Conservation (phyloP, 2,888 invertebrate genomes). For the Bombylius major region DNA sequence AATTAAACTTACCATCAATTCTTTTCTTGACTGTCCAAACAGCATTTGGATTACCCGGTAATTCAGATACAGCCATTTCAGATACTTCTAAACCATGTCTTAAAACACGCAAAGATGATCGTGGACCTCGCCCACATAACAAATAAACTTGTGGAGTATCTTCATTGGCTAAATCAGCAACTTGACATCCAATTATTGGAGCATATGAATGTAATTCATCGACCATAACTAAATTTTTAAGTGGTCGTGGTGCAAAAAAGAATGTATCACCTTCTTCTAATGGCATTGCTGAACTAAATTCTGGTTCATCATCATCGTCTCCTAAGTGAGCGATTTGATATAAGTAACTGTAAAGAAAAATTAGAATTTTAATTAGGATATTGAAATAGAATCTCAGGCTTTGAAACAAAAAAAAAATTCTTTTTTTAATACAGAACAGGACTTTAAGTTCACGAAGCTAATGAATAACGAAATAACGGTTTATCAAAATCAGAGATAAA, state of each 20-base stretch:
- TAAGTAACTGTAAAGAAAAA: constrained; percentile 56
- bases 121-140: constrained; percentile 88
- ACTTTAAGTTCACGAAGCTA: not conserved
- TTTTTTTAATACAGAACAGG: no score
- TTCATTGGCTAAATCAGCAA: constrained; percentile 92
- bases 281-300: constrained; percentile 97
- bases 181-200: constrained; percentile 75
- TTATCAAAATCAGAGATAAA: not conserved
- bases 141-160: constrained; percentile 97
- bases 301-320: constrained; percentile 97
- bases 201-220: constrained; percentile 95
- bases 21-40: constrained; percentile 98
- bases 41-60: constrained; percentile 99
- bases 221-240: constrained; percentile 89
- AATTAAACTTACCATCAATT: constrained; percentile 73
- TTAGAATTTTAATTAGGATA: no score
- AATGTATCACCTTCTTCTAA: constrained; percentile 98
- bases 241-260: constrained; percentile 89
- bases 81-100: constrained; percentile 97
- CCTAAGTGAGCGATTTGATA: constrained; percentile 99
- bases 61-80: constrained; percentile 98
- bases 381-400: no score
- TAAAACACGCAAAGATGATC: constrained; percentile 84
- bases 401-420: not conserved
- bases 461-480: no score